These are phyloP conservation scores for Zaprionus nigranus DNA, from an alignment of 1,140 invertebrate genomes.

Conservation along the genomic window DNA sequence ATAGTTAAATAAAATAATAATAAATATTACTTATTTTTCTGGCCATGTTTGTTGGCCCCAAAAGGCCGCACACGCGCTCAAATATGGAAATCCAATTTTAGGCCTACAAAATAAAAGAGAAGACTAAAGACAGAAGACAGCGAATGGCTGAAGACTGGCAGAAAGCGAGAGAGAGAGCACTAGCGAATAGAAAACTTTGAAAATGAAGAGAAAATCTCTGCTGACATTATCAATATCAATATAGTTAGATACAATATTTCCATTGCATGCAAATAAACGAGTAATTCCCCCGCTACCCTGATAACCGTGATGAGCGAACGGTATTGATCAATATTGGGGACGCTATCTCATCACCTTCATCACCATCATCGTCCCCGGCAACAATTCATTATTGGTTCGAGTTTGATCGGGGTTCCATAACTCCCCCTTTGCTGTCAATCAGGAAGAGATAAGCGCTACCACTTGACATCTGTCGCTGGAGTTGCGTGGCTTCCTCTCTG, in stretches of 20 bases:
- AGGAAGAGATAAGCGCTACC: conserved; percentile 16
- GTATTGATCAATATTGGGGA: conserved; percentile 12
- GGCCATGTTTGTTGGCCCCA: conserved; percentile 8
- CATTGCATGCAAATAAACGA: conserved; percentile 16
- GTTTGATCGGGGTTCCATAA: conserved; percentile 18
- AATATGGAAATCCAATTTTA: conserved; percentile 17
- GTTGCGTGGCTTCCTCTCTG: background rate
- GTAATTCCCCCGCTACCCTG: conserved; percentile 15
- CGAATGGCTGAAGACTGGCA: too few relatives aligned
- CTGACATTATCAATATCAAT: too few relatives aligned
- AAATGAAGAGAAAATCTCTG: background rate
- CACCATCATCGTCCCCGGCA: conserved; percentile 10
- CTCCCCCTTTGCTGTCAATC: conserved; percentile 28
- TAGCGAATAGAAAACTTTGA: background rate
- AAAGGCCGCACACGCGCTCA: conserved; percentile 7
- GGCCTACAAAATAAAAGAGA: background rate
- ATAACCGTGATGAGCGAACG: conserved; percentile 29
- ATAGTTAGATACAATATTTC: background rate
- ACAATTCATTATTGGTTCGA: conserved; percentile 28
- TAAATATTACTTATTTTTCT: conserved; percentile 7
- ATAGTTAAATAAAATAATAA: conserved; percentile 1
- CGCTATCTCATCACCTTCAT: conserved; percentile 12
- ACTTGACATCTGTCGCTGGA: conserved; percentile 23
- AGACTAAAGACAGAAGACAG: background rate
- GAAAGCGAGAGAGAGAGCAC: too few relatives aligned